phyloP scores from a whole-genome alignment of 2,888 invertebrate species.

The Chaitophorus viminalis region DNA sequence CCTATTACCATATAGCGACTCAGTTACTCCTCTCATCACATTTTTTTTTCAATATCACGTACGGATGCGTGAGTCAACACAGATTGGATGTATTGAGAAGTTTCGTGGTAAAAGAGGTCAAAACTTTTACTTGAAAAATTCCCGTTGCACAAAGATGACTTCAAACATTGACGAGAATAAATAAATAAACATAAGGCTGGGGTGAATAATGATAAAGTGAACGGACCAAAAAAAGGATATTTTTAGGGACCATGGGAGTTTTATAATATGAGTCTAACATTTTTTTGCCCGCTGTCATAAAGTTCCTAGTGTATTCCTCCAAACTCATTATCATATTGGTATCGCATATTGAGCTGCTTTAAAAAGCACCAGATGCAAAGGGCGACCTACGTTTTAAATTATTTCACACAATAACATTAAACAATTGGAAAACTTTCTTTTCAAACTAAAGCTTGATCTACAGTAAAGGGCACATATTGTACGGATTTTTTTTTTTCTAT shows the following conservation, averaged over 20 bases:
- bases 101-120: constrained; percentile 22
- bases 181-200: constrained; percentile 26
- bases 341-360: constrained; percentile 55
- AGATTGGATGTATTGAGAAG: constrained; percentile 19
- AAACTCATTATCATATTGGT: constrained; percentile 60
- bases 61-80: not conserved
- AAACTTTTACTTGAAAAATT: constrained; percentile 39
- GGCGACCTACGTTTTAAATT: constrained; percentile 43
- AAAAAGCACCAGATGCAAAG: constrained; percentile 50
- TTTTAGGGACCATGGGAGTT: constrained; percentile 56
- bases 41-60: constrained; percentile 10
- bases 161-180: constrained; percentile 36
- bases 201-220: constrained; percentile 50
- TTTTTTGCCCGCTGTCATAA: constrained; percentile 29
- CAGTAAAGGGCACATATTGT: constrained; percentile 15
- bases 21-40: constrained; percentile 3
- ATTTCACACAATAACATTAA: constrained; percentile 50
- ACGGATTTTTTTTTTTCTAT: not conserved
- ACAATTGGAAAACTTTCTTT: constrained; percentile 55
- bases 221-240: constrained; percentile 13
- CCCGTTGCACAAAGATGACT: constrained; percentile 2
- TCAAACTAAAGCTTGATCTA: constrained; percentile 26
- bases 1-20: constrained; percentile 17
- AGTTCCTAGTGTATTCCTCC: constrained; percentile 41
- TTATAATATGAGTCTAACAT: constrained; percentile 45